phyloP scores from a whole-genome alignment of 2,797 vertebrate species.

The Orestias chungarensis region DNA sequence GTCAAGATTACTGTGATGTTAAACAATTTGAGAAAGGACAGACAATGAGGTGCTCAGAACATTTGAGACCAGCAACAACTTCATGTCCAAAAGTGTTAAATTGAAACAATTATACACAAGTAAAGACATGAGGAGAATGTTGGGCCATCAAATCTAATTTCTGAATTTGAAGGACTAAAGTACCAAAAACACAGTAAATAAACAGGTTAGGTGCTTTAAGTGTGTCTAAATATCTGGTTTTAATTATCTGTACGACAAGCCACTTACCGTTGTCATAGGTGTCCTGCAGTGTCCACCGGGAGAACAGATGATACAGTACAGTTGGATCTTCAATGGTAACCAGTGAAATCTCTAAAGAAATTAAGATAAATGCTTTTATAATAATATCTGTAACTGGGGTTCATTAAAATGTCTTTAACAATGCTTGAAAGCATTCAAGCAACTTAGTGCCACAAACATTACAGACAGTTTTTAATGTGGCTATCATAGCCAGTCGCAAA shows the following conservation, averaged over 20 bases:
- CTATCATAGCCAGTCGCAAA: neutral
- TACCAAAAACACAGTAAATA: neutral
- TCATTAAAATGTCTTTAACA: neutral
- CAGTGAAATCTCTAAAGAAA: slow-evolving; percentile 47
- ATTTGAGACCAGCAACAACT: neutral
- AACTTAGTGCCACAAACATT: neutral
- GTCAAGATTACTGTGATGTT: neutral
- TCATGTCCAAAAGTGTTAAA: neutral
- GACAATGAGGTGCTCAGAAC: neutral
- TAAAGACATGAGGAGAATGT: neutral
- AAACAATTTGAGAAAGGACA: neutral
- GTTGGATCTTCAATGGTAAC: slow-evolving; percentile 77
- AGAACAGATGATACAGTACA: slow-evolving; percentile 81
- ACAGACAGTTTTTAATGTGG: neutral
- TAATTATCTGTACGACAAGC: neutral
- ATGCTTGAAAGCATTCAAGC: neutral
- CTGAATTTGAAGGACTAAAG: neutral
- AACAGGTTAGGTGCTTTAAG: neutral
- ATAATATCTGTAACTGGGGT: neutral
- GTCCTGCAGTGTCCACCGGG: slow-evolving; percentile 71
- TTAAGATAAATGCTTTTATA: neutral
- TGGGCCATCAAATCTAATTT: neutral
- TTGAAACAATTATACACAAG: neutral
- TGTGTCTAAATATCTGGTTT: neutral
- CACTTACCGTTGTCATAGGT: slow-evolving; percentile 80